Conservation (phyloP, 30 jellyfish, hydroid and myxozoan genomes). For the Euphysa ruthae region DNA sequence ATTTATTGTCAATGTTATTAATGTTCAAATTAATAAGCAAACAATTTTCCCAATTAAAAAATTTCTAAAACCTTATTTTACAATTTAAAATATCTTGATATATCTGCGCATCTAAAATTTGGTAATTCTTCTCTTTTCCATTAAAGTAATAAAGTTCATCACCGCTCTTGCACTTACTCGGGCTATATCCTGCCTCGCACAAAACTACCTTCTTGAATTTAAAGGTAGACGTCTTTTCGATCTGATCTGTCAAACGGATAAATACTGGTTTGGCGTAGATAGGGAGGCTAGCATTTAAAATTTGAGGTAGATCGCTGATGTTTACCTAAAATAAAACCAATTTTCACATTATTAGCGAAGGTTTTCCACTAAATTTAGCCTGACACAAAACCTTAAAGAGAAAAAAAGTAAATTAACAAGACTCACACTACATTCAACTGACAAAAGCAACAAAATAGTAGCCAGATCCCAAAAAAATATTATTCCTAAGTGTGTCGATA, state of each 20-base stretch:
- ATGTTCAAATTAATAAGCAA: too few species aligned
- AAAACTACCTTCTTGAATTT: constrained; percentile 63
- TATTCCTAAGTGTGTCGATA: too few species aligned
- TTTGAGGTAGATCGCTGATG: constrained; percentile 22
- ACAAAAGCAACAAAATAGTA: too few species aligned
- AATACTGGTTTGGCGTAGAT: constrained; percentile 82
- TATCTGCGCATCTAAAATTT: constrained; percentile 26
- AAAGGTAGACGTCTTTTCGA: constrained; percentile 61
- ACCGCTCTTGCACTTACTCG: constrained; percentile 20
- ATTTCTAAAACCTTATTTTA: constrained; percentile 49
- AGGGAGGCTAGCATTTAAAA: constrained; percentile 53
- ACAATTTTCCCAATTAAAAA: too few species aligned
- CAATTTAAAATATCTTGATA: constrained; percentile 40
- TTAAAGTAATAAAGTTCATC: constrained; percentile 59
- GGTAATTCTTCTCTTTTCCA: constrained; percentile 28
- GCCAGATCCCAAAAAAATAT: too few species aligned
- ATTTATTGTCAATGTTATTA: too few species aligned
- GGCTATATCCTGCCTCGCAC: constrained; percentile 58
- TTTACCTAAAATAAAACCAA: constrained; percentile 33
- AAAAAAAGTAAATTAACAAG: too few species aligned
- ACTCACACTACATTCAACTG: too few species aligned
- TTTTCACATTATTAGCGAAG: neutral
- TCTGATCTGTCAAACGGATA: constrained; percentile 42
- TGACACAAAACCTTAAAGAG: too few species aligned
- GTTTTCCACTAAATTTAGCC: neutral